These are phyloP conservation scores for Pseudolycoriella hygida DNA, from an alignment of 2,888 invertebrate species.

Conservation along the genomic window DNA sequence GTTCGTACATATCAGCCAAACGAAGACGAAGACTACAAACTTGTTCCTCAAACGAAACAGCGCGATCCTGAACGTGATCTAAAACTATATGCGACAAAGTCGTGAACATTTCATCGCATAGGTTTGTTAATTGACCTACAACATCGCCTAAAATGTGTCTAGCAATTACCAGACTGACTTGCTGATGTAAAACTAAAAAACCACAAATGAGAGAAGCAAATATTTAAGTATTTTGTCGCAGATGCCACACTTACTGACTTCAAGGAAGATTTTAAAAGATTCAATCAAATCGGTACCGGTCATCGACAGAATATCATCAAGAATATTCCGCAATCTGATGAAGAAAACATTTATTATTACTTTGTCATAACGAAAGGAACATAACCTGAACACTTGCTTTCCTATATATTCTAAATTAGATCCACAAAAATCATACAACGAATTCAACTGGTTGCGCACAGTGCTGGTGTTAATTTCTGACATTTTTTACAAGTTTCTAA, in stretches of 20 bases:
- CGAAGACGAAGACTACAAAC: constrained; percentile 90
- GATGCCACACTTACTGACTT: constrained; percentile 83
- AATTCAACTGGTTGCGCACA: constrained; percentile 39
- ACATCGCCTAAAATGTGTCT: constrained; percentile 89
- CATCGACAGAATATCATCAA: constrained; percentile 58
- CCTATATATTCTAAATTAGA: constrained; percentile 91
- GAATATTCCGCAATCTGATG: constrained; percentile 68
- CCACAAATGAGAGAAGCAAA: constrained; percentile 1
- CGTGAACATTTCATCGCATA: constrained; percentile 74
- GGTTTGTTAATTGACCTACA: constrained; percentile 56
- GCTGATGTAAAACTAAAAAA: constrained; percentile 79
- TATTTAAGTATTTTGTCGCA: background rate
- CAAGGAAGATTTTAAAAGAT: constrained; percentile 76
- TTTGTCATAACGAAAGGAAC: too few relatives aligned
- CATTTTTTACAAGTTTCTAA: constrained; percentile 15
- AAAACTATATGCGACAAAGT: constrained; percentile 83
- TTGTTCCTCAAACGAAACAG: constrained; percentile 98
- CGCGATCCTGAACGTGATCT: constrained; percentile 89
- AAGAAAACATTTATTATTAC: too few relatives aligned
- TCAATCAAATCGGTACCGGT: constrained; percentile 63
- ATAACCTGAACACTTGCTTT: constrained; percentile 37
- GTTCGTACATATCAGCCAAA: constrained; percentile 87
- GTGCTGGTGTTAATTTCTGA: constrained; percentile 21
- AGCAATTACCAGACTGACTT: constrained; percentile 94
- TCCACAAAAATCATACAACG: constrained; percentile 59